Evolutionary conservation across 1,140 invertebrate species (phyloP), one percentile per base, ranked within the genome.

Genomic region (Danaus melanippus): DNA sequence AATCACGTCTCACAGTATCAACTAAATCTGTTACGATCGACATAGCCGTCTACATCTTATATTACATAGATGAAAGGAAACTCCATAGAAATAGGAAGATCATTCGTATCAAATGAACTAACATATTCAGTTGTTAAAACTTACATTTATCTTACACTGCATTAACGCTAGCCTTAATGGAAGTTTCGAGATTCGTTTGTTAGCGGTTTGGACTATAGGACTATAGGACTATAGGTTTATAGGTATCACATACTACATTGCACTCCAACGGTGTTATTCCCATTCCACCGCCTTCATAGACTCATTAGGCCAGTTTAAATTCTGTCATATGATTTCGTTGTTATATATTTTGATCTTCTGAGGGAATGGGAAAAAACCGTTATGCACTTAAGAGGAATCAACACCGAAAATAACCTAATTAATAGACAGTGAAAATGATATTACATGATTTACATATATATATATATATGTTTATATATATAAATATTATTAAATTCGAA

Each of bases 341-440:
- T 32, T 32, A 32, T 32, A 8, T 32, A 32, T 32, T 32, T 32
- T 32, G 21, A 4, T 32, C 21, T 8, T 32, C 21, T 32, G 6
- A 72, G 71, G 71, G 58, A 74, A 85, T 79, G 82, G 76, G 77
- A 78, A 80, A 73, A 52, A 76, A 78, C 79, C 62, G 64, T 58
- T 53, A 66, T 67, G 74, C 76, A 79, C 71, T 68, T 60, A 70
- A 83, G 79, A 85, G 83, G 83, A 86, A 84, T 83, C 79, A 79
- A 86, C 83, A 84, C 83, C 83, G 83, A 84, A 80, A 81, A 76
- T 76, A 76, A 73, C 69, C 76, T 82, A 81, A 79, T 78, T 82
- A 79, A 82, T 81, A 84, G 81, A 84, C 81, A 84, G 79, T 82
- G 81, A 84, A 82, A 84, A 83, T 79, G 81, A 79, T 86, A 84